Percentiles rank a stretch among this genome's conserved stretches.
phyloP scores from a whole-genome alignment of 2,113 vertebrate species.

The Phylloscopus whistleri region DNA sequence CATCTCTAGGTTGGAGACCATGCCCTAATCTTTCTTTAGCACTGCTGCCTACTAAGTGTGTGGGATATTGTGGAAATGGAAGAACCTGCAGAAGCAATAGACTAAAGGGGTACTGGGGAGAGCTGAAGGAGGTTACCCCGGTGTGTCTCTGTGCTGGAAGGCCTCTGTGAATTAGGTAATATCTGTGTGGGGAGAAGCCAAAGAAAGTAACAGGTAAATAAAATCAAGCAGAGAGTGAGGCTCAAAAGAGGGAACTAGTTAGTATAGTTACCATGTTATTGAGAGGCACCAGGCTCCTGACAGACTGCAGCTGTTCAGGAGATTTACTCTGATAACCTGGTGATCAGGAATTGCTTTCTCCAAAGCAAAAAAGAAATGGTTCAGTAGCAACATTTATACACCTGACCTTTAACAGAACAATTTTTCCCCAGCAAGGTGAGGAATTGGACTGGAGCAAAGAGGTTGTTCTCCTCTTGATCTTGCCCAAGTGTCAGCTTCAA shows the following conservation, averaged over 20 bases:
- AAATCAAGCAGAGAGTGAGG: background rate
- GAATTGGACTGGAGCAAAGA: background rate
- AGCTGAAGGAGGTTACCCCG: background rate
- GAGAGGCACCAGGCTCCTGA: background rate
- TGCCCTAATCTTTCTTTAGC: background rate
- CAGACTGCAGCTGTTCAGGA: background rate
- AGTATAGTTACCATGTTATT: background rate
- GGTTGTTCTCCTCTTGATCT: conserved; percentile 3
- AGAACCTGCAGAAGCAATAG: background rate
- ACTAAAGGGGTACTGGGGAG: background rate
- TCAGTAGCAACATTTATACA: background rate
- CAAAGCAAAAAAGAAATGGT: background rate
- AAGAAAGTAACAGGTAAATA: background rate
- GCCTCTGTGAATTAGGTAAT: background rate
- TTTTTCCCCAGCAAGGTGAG: background rate
- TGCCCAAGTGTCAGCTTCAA: conserved; percentile 20
- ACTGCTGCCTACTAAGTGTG: background rate
- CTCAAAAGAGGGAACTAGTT: background rate
- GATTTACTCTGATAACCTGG: background rate
- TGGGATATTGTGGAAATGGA: background rate
- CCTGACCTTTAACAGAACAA: conserved; percentile 5
- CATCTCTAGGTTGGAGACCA: background rate
- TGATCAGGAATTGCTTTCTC: background rate
- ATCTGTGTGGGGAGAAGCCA: background rate
- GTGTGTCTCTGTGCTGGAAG: background rate